These are phyloP conservation scores for Operophtera brumata DNA, from an alignment of 2,888 invertebrate genomes.

Conservation along the genomic window DNA sequence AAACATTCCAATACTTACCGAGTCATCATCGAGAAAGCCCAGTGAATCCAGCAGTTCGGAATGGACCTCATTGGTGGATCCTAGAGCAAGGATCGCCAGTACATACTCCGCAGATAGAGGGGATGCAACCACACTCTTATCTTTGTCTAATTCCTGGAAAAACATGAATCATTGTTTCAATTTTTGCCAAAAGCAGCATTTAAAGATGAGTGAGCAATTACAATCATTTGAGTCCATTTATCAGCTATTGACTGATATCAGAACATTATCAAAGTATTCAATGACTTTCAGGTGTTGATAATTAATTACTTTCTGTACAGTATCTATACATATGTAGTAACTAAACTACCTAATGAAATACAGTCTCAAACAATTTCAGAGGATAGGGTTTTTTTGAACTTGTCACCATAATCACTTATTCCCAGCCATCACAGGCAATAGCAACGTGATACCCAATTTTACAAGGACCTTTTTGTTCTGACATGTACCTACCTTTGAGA, in stretches of 20 bases:
- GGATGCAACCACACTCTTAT: constrained; percentile 70
- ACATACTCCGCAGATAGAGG: constrained; percentile 75
- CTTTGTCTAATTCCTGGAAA: constrained; percentile 63
- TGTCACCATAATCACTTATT: too few relatives aligned
- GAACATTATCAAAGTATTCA: background rate
- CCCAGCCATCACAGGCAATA: too few relatives aligned
- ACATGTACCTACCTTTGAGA: too few relatives aligned
- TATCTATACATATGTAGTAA: too few relatives aligned
- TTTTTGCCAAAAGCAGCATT: background rate
- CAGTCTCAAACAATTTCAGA: too few relatives aligned
- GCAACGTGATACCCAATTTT: too few relatives aligned
- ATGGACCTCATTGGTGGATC: constrained; percentile 61
- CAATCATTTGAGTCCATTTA: background rate
- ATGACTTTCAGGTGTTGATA: background rate
- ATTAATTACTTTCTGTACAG: too few relatives aligned
- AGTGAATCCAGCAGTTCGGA: constrained; percentile 57
- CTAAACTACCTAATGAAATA: too few relatives aligned
- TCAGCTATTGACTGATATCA: background rate
- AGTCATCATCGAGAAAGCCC: constrained; percentile 57
- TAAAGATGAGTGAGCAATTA: background rate
- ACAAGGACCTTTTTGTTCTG: too few relatives aligned
- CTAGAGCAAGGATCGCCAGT: constrained; percentile 66
- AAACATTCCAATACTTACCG: constrained; percentile 48
- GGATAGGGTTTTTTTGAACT: too few relatives aligned
- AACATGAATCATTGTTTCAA: constrained; percentile 1